Evolutionary conservation across 2,888 invertebrate genomes (phyloP).

Genomic region (Oeneis ivallda): DNA sequence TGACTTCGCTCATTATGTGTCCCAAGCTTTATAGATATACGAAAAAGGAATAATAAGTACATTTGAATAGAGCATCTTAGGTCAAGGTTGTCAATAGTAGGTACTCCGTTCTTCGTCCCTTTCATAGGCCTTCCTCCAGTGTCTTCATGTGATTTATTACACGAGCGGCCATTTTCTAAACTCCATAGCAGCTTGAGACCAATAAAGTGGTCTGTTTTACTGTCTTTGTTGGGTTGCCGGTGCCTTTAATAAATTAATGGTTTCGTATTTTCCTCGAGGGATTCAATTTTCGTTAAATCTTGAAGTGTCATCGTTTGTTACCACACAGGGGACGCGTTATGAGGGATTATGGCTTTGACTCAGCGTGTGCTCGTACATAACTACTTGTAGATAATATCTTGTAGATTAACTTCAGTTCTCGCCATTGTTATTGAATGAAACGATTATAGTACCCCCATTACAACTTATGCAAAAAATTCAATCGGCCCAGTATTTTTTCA

Average conservation of each 20-base stretch:
- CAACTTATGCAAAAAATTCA: no score
- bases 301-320: slow-evolving; percentile 2
- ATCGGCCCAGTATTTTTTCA: no score
- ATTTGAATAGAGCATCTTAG: slow-evolving; percentile 65
- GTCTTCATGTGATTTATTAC: slow-evolving; percentile 35
- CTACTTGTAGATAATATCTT: no score
- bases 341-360: background rate
- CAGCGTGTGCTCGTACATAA: no score
- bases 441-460: no score
- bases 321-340: background rate
- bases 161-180: slow-evolving; percentile 34
- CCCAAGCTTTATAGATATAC: background rate
- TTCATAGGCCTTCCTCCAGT: slow-evolving; percentile 34
- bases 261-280: slow-evolving; percentile 19
- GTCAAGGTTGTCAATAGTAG: slow-evolving; percentile 56
- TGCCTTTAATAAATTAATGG: slow-evolving; percentile 13
- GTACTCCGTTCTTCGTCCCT: slow-evolving; percentile 25
- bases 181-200: slow-evolving; percentile 10
- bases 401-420: no score
- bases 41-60: slow-evolving; percentile 53
- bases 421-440: no score
- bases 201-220: slow-evolving; percentile 29
- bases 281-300: slow-evolving; percentile 21
- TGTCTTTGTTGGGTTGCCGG: slow-evolving; percentile 14
- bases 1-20: background rate